phyloP scores from a whole-genome alignment of 2,888 invertebrate genomes.

The Cephus nigrinus region DNA sequence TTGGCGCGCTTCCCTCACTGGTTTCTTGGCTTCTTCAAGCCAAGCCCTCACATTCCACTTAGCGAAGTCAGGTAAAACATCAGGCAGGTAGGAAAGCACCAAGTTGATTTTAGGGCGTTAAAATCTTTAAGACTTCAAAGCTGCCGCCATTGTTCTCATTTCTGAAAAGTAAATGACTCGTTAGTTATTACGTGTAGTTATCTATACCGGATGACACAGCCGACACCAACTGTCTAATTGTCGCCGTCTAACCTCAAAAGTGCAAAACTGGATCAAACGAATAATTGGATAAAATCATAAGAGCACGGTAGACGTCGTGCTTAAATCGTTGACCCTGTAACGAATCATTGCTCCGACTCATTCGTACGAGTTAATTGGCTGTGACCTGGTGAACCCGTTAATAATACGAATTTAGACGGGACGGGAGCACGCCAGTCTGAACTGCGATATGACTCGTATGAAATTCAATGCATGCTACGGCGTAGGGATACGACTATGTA shows the following conservation, averaged over 20 bases:
- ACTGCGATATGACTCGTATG: not conserved
- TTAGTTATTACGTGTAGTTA: not conserved
- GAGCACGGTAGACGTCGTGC: constrained; percentile 12
- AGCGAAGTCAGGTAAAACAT: constrained; percentile 32
- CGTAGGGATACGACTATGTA: not conserved
- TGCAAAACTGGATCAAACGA: not conserved
- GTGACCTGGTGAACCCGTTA: constrained; percentile 28
- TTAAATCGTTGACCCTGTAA: constrained; percentile 26
- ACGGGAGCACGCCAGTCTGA: not conserved
- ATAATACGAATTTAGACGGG: not conserved
- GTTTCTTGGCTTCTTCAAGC: constrained; percentile 14
- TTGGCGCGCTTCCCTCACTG: not conserved
- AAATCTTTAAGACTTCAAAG: not conserved
- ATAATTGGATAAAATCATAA: not conserved
- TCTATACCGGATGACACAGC: not conserved
- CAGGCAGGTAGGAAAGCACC: constrained; percentile 11
- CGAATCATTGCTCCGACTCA: constrained; percentile 31
- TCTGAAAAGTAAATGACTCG: not conserved
- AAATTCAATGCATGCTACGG: not conserved
- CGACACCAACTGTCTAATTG: not conserved
- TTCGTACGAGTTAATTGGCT: constrained; percentile 34
- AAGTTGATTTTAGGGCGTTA: not conserved
- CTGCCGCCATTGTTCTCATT: not conserved
- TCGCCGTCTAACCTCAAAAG: not conserved
- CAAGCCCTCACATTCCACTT: constrained; percentile 47